A percentile compares a stretch with the other conserved stretches of the same genome.
Evolutionary conservation across 2,797 vertebrate genomes (phyloP).

Genomic region (Lutjanus argentimaculatus): DNA sequence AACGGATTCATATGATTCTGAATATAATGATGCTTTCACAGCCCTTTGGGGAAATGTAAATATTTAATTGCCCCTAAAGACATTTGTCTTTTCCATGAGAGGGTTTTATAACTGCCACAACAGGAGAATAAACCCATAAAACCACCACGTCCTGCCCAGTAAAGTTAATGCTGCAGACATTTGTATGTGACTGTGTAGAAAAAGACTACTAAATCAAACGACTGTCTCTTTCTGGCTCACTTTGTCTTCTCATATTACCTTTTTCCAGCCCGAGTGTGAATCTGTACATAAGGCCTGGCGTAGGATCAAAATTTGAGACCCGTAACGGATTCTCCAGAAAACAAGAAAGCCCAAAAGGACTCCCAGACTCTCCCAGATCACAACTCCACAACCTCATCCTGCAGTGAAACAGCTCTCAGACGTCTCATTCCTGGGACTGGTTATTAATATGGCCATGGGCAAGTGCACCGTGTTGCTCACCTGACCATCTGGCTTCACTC

Average conservation of each 20-base stretch:
- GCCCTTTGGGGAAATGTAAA: constrained; percentile 46
- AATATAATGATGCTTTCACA: constrained; percentile 50
- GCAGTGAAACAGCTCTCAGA: constrained; percentile 26
- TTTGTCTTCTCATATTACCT: background rate
- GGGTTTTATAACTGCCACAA: constrained; percentile 13
- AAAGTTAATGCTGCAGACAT: constrained; percentile 37
- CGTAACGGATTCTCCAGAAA: constrained; percentile 21
- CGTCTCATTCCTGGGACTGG: constrained; percentile 6
- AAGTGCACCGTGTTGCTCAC: background rate
- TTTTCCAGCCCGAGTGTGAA: constrained; percentile 2
- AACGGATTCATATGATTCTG: constrained; percentile 27
- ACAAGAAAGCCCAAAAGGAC: constrained; percentile 4
- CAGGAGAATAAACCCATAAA: constrained; percentile 36
- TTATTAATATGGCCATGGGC: background rate
- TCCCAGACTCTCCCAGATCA: constrained; percentile 3
- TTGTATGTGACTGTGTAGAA: constrained; percentile 10
- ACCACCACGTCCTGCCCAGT: constrained; percentile 34
- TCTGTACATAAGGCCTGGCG: constrained; percentile 16
- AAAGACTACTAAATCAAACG: background rate
- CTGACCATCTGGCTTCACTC: constrained; percentile 30
- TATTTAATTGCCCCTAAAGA: constrained; percentile 26
- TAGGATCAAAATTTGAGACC: background rate
- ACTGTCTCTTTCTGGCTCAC: background rate
- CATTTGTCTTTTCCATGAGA: constrained; percentile 37
- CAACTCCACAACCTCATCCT: constrained; percentile 4